These are phyloP conservation scores for Nothoprocta perdicaria DNA, from an alignment of 2,113 vertebrate species.

Conservation along the genomic window DNA sequence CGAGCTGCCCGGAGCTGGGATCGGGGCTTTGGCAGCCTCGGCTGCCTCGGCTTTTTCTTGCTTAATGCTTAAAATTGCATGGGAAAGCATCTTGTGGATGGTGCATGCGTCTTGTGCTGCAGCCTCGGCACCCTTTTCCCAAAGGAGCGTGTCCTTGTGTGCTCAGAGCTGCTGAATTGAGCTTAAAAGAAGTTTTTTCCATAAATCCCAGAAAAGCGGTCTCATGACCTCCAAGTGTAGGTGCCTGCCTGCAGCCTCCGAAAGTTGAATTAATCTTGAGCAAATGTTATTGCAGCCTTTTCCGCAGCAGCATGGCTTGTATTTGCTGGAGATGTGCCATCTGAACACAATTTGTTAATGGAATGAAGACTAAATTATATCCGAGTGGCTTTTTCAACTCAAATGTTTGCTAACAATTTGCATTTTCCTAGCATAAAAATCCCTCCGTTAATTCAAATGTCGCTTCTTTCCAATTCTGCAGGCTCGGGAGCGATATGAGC, in stretches of 20 bases:
- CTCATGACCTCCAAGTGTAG: fast-evolving
- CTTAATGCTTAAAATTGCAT: background rate
- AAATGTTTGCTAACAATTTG: background rate
- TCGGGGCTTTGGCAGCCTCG: fast-evolving
- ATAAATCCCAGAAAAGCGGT: fast-evolving
- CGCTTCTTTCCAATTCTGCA: background rate
- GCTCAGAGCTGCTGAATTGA: background rate
- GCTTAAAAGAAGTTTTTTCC: fast-evolving
- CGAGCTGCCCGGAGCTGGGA: background rate
- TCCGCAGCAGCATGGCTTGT: background rate
- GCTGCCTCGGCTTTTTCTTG: fast-evolving
- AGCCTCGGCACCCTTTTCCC: background rate
- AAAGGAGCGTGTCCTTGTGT: fast-evolving
- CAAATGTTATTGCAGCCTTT: background rate
- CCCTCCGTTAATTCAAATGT: background rate
- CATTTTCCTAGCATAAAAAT: background rate
- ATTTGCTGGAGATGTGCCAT: background rate
- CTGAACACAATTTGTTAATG: background rate
- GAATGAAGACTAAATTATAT: background rate
- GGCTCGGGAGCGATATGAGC: background rate
- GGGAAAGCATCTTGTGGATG: background rate
- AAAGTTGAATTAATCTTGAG: background rate
- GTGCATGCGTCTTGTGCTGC: background rate
- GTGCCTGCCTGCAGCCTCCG: background rate
- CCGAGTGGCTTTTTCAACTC: no score